phyloP scores from a whole-genome alignment of 2,797 vertebrate species.

The Tenualosa thibaudeaui region DNA sequence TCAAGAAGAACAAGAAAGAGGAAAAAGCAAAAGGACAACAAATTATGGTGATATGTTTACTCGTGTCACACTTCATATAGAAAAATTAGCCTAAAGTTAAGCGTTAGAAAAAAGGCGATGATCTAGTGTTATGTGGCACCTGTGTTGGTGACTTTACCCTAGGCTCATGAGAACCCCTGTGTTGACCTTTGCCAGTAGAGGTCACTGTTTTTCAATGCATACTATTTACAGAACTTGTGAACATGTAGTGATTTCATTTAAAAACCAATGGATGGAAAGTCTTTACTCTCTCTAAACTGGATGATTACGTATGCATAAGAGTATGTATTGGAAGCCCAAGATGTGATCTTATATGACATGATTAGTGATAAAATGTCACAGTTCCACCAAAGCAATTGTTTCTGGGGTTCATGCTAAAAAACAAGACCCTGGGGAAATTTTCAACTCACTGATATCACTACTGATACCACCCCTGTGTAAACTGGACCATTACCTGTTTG shows the following conservation, averaged over 20 bases:
- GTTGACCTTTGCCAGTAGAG: constrained; percentile 5
- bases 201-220: not conserved
- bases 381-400: not conserved
- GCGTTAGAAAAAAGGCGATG: not conserved
- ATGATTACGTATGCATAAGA: not conserved
- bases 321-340: not conserved
- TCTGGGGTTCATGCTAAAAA: not conserved
- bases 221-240: not conserved
- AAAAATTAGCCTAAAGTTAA: not conserved
- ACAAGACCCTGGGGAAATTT: not conserved
- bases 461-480: not conserved
- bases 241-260: not conserved
- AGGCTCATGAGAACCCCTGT: not conserved
- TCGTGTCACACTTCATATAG: too few species aligned
- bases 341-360: not conserved
- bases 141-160: not conserved
- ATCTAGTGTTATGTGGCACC: not conserved
- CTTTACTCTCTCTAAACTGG: not conserved
- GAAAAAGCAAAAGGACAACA: too few species aligned
- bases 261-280: not conserved
- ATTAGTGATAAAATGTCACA: not conserved
- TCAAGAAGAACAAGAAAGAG: not conserved
- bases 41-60: too few species aligned
- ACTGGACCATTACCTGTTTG: constrained; percentile 1
- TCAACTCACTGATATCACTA: not conserved